Conservation (phyloP, 2,888 invertebrate species). For the Amphiduros pacificus region DNA sequence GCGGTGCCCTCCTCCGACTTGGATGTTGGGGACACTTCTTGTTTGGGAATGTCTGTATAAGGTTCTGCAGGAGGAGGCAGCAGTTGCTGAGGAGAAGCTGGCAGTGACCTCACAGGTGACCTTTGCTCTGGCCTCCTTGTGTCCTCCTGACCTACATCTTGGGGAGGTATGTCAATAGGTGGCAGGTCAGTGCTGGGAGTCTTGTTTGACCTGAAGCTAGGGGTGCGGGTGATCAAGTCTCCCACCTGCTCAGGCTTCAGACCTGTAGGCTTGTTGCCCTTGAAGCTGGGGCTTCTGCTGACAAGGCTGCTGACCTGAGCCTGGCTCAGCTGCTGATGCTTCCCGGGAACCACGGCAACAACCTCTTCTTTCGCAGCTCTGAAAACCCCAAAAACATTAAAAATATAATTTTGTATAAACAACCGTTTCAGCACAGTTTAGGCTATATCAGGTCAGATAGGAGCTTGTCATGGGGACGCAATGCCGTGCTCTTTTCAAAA, state of each 20-base stretch:
- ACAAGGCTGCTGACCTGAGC: neutral
- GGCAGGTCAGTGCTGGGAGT: too few species aligned
- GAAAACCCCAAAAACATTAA: too few species aligned
- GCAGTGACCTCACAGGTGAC: neutral
- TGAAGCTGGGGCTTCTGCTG: neutral
- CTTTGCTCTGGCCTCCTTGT: neutral
- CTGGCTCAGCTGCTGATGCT: neutral
- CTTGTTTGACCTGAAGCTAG: constrained; percentile 14
- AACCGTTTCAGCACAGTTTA: too few species aligned
- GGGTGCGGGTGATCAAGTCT: constrained; percentile 20
- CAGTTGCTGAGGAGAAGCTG: neutral
- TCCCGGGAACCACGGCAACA: too few species aligned
- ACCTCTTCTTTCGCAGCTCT: too few species aligned
- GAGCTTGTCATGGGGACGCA: too few species aligned
- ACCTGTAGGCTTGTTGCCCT: neutral
- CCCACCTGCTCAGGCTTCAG: constrained; percentile 23
- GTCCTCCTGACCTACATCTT: neutral
- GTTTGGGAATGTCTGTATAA: neutral
- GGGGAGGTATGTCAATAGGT: too few species aligned
- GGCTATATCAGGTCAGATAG: too few species aligned
- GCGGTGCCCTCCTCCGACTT: constrained; percentile 19
- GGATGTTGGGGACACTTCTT: constrained; percentile 4
- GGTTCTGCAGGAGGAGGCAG: neutral
- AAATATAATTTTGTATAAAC: too few species aligned
- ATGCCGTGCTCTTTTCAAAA: too few species aligned